Conservation (phyloP, 1,140 invertebrate species). For the Babylonia areolata region DNA sequence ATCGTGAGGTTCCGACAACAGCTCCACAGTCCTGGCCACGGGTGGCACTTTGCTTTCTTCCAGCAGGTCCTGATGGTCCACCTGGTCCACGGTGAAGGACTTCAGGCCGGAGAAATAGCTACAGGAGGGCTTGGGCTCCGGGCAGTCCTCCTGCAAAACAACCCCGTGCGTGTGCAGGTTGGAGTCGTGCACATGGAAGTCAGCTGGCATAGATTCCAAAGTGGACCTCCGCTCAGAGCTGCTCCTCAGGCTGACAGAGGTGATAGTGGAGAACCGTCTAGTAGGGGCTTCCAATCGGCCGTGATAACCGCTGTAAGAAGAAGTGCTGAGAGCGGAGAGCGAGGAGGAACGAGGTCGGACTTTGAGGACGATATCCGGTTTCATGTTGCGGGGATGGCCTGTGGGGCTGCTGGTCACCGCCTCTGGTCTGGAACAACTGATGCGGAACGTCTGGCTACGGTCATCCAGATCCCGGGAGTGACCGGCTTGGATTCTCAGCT, state of each 20-base stretch:
- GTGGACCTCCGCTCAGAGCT: background rate
- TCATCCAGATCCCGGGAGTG: background rate
- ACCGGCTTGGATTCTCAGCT: background rate
- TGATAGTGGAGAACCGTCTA: background rate
- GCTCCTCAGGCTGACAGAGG: background rate
- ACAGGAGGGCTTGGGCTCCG: background rate
- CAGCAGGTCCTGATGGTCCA: conserved; percentile 6
- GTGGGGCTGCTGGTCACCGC: background rate
- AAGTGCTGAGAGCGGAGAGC: background rate
- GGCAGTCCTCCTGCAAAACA: background rate
- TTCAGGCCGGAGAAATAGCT: background rate
- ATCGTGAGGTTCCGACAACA: conserved; percentile 25
- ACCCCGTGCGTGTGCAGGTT: background rate
- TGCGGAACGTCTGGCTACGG: conserved; percentile 10
- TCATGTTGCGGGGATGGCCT: background rate
- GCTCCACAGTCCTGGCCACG: conserved; percentile 37
- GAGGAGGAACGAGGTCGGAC: conserved; percentile 25
- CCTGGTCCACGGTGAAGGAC: background rate
- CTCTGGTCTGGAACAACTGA: conserved; percentile 8
- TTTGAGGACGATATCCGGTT: conserved; percentile 15
- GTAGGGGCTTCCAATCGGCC: background rate
- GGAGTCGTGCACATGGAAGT: background rate
- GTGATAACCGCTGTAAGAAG: background rate
- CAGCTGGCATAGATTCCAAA: background rate
- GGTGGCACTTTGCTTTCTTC: conserved; percentile 31